phyloP scores from a whole-genome alignment of 2,888 invertebrate species.

The Aromia moschata region DNA sequence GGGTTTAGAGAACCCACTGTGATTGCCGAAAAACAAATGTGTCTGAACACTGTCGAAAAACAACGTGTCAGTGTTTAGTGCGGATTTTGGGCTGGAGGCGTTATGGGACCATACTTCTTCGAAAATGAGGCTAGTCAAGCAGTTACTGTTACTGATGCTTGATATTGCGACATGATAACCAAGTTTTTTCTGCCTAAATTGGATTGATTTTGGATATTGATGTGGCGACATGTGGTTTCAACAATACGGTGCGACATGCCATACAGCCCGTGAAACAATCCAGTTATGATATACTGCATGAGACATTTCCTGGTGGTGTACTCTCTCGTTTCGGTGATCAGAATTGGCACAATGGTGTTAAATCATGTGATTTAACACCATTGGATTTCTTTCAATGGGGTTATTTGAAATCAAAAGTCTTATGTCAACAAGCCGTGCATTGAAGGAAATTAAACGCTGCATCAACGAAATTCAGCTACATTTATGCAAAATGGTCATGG shows the following conservation, averaged over 20 bases:
- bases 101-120: conserved; percentile 54
- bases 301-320: conserved; percentile 20
- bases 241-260: conserved; percentile 50
- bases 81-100: conserved; percentile 54
- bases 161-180: conserved; percentile 48
- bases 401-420: neutral
- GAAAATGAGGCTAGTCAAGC: conserved; percentile 50
- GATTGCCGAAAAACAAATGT: conserved; percentile 47
- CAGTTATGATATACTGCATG: no score
- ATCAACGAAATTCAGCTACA: conserved; percentile 30
- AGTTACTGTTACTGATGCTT: conserved; percentile 51
- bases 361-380: neutral
- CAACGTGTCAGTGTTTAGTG: conserved; percentile 54
- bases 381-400: neutral
- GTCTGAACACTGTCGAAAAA: no score
- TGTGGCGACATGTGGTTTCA: conserved; percentile 34
- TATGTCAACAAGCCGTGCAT: neutral
- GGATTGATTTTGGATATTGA: conserved; percentile 25
- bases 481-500: neutral
- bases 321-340: conserved; percentile 17
- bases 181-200: conserved; percentile 47
- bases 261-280: conserved; percentile 48
- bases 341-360: conserved; percentile 10
- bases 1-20: conserved; percentile 46
- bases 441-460: conserved; percentile 10